Conservation (phyloP, 1,140 invertebrate genomes). For the Pseudomyrmex dendroicus region DNA sequence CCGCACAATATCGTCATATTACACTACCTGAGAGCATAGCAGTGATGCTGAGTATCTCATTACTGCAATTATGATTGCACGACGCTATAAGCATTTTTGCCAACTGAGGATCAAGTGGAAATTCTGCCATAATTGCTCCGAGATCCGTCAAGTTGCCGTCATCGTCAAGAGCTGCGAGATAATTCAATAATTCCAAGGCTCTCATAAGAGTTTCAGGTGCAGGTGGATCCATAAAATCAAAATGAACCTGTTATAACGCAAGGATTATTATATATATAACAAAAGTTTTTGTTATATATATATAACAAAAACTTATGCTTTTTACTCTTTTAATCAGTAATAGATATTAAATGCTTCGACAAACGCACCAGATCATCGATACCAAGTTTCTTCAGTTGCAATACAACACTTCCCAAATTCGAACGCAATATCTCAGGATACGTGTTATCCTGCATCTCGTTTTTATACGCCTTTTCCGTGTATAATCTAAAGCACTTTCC, state of each 20-base stretch:
- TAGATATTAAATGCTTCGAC: conserved; percentile 83
- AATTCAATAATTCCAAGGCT: conserved; percentile 98
- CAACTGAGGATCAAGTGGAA: conserved; percentile 99
- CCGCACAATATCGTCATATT: conserved; percentile 16
- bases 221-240: conserved; percentile 99
- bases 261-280: not conserved
- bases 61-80: conserved; percentile 99
- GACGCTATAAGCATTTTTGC: conserved; percentile 99
- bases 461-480: conserved; percentile 99
- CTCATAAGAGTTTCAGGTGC: conserved; percentile 99
- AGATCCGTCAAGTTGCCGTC: conserved; percentile 98
- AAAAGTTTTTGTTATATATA: not conserved
- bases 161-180: conserved; percentile 98
- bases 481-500: conserved; percentile 99
- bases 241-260: conserved; percentile 90
- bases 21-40: conserved; percentile 98
- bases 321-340: not conserved
- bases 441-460: conserved; percentile 99
- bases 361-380: conserved; percentile 96
- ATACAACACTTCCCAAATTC: conserved; percentile 98
- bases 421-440: conserved; percentile 99
- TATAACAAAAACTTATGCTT: not conserved
- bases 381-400: conserved; percentile 99
- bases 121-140: conserved; percentile 99
- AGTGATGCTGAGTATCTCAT: conserved; percentile 99